A percentile compares a stretch with the other conserved stretches of the same genome.
Evolutionary conservation across 2,888 invertebrate species (phyloP).

Genomic region (Serripes groenlandicus): DNA sequence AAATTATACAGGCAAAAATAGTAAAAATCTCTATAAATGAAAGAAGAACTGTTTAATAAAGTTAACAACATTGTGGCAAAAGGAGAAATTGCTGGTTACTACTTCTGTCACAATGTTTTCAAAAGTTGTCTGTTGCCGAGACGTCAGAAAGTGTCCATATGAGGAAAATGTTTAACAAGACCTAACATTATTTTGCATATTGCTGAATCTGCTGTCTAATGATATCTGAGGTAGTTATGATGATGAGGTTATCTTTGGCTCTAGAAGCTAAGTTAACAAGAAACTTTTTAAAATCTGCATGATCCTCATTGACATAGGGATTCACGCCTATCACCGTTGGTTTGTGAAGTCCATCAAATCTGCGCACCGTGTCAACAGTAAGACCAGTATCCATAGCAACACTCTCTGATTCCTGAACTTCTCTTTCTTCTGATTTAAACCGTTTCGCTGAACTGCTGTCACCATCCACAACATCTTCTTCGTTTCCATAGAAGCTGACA

Average conservation of each 20-base stretch:
- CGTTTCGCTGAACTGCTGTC: neutral
- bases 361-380: constrained; percentile 74
- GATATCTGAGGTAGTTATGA: constrained; percentile 75
- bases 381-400: constrained; percentile 38
- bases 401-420: neutral
- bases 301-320: constrained; percentile 74
- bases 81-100: too few species aligned
- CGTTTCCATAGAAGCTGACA: constrained; percentile 16
- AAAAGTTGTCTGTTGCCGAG: too few species aligned
- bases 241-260: constrained; percentile 77
- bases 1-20: too few species aligned
- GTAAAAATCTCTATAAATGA: too few species aligned
- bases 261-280: constrained; percentile 78
- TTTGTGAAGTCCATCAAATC: constrained; percentile 79
- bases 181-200: constrained; percentile 20
- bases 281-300: constrained; percentile 78
- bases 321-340: constrained; percentile 77
- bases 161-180: too few species aligned
- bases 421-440: neutral
- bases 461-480: neutral
- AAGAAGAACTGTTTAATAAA: too few species aligned
- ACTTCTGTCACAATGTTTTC: too few species aligned
- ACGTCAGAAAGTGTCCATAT: too few species aligned
- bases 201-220: constrained; percentile 68
- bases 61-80: too few species aligned